Evolutionary conservation across 37 sponge, comb jelly and placozoan genomes (phyloP).

Genomic region (Spongilla lacustris): DNA sequence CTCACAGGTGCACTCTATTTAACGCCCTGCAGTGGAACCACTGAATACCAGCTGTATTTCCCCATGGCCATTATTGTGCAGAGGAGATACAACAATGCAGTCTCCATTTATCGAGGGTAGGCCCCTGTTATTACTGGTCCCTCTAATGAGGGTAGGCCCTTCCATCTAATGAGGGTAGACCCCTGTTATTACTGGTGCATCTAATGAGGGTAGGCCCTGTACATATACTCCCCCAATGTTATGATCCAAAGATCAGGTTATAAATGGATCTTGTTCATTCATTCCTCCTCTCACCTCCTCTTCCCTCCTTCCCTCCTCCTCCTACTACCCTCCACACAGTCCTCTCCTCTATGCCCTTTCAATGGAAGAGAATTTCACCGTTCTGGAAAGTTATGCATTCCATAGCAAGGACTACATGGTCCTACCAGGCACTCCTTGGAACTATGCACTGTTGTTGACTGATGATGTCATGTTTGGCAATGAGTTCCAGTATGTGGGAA

Average conservation of each 20-base stretch:
- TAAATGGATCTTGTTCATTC: too few species aligned
- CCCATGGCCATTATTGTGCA: constrained; percentile 39
- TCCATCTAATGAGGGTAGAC: too few species aligned
- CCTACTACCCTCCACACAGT: too few species aligned
- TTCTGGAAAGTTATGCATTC: constrained; percentile 50
- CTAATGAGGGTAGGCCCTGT: too few species aligned
- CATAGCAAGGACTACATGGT: constrained; percentile 74
- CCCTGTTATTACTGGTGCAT: too few species aligned
- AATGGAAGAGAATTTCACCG: constrained; percentile 66
- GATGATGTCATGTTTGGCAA: constrained; percentile 30
- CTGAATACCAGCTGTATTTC: constrained; percentile 11
- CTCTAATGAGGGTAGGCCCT: neutral
- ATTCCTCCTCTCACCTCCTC: neutral
- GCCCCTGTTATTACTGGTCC: neutral
- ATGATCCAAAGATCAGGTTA: too few species aligned
- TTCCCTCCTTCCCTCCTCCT: neutral
- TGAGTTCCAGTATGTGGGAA: constrained; percentile 25
- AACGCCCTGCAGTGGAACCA: constrained; percentile 8
- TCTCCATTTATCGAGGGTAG: constrained; percentile 65
- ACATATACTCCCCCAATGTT: too few species aligned
- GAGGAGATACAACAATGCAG: constrained; percentile 74
- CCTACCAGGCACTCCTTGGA: constrained; percentile 58
- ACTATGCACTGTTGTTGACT: constrained; percentile 63
- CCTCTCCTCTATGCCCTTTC: constrained; percentile 71
- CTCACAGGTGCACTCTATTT: constrained; percentile 38